phyloP scores from a whole-genome alignment of 2,888 invertebrate species.

The Eremobia ochroleuca region DNA sequence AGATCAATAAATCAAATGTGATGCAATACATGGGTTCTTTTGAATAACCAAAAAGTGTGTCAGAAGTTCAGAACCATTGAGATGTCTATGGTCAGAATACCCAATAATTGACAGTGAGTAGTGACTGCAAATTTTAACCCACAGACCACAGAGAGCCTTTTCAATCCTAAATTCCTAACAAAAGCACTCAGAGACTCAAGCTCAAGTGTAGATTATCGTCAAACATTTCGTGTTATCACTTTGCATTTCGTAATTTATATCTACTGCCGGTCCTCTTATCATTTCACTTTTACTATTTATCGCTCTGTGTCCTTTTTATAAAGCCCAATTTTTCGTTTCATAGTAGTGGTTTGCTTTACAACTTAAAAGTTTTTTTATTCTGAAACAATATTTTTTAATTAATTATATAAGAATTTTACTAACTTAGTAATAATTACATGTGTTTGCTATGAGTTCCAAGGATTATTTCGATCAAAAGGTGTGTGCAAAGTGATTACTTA shows the following conservation, averaged over 20 bases:
- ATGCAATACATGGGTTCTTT: background rate
- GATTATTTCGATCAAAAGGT: constrained; percentile 45
- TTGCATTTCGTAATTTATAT: constrained; percentile 19
- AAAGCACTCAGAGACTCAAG: no score
- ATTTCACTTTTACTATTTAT: constrained; percentile 8
- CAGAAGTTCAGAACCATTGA: no score
- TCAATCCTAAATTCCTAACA: no score
- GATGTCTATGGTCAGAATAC: background rate
- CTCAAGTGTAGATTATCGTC: background rate
- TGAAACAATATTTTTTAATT: background rate
- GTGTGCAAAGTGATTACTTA: constrained; percentile 28
- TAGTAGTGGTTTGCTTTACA: background rate
- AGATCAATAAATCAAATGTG: background rate
- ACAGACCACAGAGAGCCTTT: no score
- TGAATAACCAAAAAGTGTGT: background rate
- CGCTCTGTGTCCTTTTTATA: background rate
- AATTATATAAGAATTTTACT: background rate
- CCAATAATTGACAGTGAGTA: background rate
- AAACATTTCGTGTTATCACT: constrained; percentile 18
- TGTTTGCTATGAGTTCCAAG: constrained; percentile 37
- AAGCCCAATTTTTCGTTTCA: background rate
- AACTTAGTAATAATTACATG: background rate
- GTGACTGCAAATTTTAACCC: background rate
- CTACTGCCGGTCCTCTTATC: constrained; percentile 25
- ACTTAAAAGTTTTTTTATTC: background rate